Evolutionary conservation across 2,888 invertebrate genomes (phyloP).

Genomic region (Nomada goodeniana): DNA sequence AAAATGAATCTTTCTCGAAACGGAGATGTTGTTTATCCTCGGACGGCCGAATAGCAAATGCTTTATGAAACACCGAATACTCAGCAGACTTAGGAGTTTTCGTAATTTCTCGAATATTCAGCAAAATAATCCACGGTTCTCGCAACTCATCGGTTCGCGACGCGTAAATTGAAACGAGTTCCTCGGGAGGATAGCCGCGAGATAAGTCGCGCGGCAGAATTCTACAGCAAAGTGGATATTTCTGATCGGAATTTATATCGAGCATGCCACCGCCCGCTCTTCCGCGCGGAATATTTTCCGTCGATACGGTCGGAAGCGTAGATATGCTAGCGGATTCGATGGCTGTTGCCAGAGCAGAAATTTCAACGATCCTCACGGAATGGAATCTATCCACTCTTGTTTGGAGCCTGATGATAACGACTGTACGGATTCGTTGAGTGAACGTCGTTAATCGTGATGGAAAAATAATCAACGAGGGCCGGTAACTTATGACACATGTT

Average conservation of each 20-base stretch:
- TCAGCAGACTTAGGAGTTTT: no score
- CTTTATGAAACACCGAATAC: no score
- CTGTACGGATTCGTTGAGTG: no score
- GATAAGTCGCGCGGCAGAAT: slow-evolving; percentile 67
- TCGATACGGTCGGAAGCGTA: slow-evolving; percentile 15
- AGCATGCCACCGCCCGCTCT: background rate
- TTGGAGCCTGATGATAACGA: background rate
- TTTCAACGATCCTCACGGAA: background rate
- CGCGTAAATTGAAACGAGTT: slow-evolving; percentile 58
- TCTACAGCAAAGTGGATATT: slow-evolving; percentile 66
- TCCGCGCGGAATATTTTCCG: slow-evolving; percentile 32
- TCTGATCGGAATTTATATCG: slow-evolving; percentile 70
- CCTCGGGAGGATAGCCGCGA: slow-evolving; percentile 32
- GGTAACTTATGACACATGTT: background rate
- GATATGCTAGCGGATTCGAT: slow-evolving; percentile 6
- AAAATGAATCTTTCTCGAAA: no score
- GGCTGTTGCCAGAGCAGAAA: background rate
- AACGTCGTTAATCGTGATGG: background rate
- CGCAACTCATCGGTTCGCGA: slow-evolving; percentile 15
- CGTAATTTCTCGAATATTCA: no score
- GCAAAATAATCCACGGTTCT: slow-evolving; percentile 23
- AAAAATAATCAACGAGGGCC: background rate
- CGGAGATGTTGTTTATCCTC: no score
- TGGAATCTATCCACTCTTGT: background rate
- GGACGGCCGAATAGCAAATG: no score